Evolutionary conservation across 2,113 vertebrate genomes (phyloP).

Genomic region (Papio anubis): DNA sequence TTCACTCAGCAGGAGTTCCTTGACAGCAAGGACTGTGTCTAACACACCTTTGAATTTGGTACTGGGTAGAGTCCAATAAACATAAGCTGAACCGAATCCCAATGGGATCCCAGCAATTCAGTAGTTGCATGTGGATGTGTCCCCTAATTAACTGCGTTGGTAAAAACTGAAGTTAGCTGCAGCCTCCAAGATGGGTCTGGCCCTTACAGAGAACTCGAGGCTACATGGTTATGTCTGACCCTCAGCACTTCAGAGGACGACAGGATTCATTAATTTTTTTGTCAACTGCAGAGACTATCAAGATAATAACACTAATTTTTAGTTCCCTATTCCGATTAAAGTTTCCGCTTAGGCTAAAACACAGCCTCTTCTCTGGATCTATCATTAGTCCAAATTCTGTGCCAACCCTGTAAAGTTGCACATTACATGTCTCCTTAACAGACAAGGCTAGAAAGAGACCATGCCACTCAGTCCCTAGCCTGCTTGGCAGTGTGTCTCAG

Average conservation of each 20-base stretch:
- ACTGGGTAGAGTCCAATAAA: not conserved
- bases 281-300: not conserved
- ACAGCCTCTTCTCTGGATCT: not conserved
- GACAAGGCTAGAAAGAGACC: not conserved
- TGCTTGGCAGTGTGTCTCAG: not conserved
- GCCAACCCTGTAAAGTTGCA: not conserved
- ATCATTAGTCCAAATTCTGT: not conserved
- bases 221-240: not conserved
- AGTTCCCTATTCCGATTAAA: not conserved
- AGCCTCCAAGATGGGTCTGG: not conserved
- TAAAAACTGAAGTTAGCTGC: not conserved
- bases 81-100: not conserved
- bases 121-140: not conserved
- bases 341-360: not conserved
- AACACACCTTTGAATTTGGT: not conserved
- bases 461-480: not conserved
- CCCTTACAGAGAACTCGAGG: not conserved
- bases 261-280: not conserved
- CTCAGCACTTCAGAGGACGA: not conserved
- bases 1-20: not conserved
- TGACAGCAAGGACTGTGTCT: not conserved
- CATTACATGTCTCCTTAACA: not conserved
- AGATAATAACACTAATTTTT: not conserved
- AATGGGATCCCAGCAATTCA: not conserved
- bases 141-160: not conserved